Base-by-base conservation (phyloP, 2,888 invertebrate species). In the Atrina japonica region DNA sequence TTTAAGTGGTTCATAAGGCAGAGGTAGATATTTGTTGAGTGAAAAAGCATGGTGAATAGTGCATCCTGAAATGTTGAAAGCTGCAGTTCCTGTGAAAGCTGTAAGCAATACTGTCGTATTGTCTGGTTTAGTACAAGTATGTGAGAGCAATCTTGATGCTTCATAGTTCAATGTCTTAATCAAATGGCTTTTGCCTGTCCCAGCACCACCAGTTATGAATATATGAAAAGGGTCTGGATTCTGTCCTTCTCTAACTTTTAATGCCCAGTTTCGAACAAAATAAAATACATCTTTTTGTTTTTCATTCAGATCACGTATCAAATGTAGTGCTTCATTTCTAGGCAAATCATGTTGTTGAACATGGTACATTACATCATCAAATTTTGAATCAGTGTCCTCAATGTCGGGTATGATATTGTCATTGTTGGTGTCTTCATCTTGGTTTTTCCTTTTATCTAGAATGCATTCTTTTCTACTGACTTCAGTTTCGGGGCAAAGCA, bases 11-110 rank as follows among this genome's bases (percentile, higher is more conserved):
- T 66, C 45, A 41, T 66, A 70, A 25, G 65, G 55, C 49, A 55
- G 21, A 27, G 61, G 49, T 41, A 52, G 27, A 11, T 16, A 29
- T 55, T 63, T 69, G 16, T 41, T 60, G 16, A 76, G 59, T 29
- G 64, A 47, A 49, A 84, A 80, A 1, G 79, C 77, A 30, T 76
- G 73, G 59, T 86, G 84, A 18, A 85, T 49, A 5, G 84, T 86
- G 64, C 71, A 71, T 6, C 86, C 85, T 49, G 63, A 65, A 16
- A 86, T 83, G 55, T 56, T 56, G 18, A 56, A 56, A 16, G 56
- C 56, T 21, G 56, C 56, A n/a, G 56, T 41, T 18, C 56, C 84
- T n/a, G 81, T 83, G 1, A 70, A 74, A 35, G 81, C 83, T 3
- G 73, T 50, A 25, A 75, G 18, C 6, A 82, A 35, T 11, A 76